phyloP scores from a whole-genome alignment of 2,113 vertebrate species.

The Kryptolebias marmoratus region DNA sequence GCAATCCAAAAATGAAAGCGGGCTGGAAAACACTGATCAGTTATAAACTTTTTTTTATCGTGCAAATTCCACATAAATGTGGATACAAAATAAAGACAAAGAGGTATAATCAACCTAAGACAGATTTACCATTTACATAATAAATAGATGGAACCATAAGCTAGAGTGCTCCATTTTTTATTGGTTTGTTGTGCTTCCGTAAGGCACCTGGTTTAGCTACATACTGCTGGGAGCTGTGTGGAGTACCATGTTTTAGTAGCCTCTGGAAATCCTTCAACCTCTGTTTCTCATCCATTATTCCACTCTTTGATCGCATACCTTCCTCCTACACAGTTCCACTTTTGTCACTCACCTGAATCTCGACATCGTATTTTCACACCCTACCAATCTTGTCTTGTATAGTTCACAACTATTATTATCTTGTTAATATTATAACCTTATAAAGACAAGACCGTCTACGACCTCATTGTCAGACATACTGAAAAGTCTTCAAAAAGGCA shows the following conservation, averaged over 20 bases:
- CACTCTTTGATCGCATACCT: neutral
- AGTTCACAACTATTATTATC: neutral
- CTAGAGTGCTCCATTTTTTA: neutral
- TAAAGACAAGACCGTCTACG: conserved; percentile 8
- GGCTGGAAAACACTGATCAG: neutral
- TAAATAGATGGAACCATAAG: neutral
- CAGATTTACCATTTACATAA: neutral
- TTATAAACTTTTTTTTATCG: too few relatives aligned
- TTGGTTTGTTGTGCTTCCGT: neutral
- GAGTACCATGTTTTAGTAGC: neutral
- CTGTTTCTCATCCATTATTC: neutral
- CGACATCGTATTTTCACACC: neutral
- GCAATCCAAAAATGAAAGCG: neutral
- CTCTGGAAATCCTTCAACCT: conserved; percentile 6
- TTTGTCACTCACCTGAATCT: conserved; percentile 7
- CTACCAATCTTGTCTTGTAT: neutral
- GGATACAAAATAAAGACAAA: too few relatives aligned
- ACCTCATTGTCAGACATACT: neutral
- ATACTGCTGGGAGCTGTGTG: neutral
- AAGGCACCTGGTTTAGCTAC: neutral
- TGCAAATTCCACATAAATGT: neutral
- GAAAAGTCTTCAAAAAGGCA: neutral
- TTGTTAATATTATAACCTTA: conserved; percentile 4
- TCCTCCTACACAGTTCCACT: conserved; percentile 7
- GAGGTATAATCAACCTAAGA: too few relatives aligned